Evolutionary conservation across 2,113 vertebrate genomes (phyloP), one percentile per base, ranked within the genome.

Genomic region (human): DNA sequence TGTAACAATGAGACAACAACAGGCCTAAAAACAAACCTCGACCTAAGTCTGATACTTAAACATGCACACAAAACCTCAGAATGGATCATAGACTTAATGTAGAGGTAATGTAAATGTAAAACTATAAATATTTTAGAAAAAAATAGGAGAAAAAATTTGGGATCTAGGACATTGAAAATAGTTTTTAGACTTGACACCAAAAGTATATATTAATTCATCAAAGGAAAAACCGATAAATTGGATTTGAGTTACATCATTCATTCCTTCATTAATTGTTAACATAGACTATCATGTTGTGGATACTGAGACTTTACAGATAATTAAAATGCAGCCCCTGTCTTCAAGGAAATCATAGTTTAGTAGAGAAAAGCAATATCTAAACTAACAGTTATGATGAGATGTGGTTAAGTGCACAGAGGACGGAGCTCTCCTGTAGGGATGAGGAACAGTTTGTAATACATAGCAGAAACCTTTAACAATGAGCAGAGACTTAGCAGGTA

Each of bases 211-310:
- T 48, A 50, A 86, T 82, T 45, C 75, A 86, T 82, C 68, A 89
- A 93, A 86, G n/a, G 48, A 92, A 76, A 94, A 80, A 70, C 32
- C 66, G 45, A 55, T 70, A 70, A 59, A 89, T 25, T 92, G 23
- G 12, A 87, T 90, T 94, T 73, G 87, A 45, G 14, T 66, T 90
- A 88, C 5, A 70, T 89, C 12, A 90, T 88, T 94, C 23, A 94
- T 88, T 72, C 59, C 90, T 86, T 81, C 27, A 61, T 40, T 78
- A 90, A 55, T 68, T 96, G 16, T 87, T 94, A 70, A 20, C 22
- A 96, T 6, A 79, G 48, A 68, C 14, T 87, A 55, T 68, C n/a
- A 95, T n/a, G 32, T 48, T 2, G 20, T 94, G 23, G 55, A 61
- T 94, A n/a, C 40, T 85, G 17, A 13, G 22, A 75, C 75, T 94